Base-by-base conservation (phyloP, 2,888 invertebrate genomes). In the Platynereis dumerilii region DNA sequence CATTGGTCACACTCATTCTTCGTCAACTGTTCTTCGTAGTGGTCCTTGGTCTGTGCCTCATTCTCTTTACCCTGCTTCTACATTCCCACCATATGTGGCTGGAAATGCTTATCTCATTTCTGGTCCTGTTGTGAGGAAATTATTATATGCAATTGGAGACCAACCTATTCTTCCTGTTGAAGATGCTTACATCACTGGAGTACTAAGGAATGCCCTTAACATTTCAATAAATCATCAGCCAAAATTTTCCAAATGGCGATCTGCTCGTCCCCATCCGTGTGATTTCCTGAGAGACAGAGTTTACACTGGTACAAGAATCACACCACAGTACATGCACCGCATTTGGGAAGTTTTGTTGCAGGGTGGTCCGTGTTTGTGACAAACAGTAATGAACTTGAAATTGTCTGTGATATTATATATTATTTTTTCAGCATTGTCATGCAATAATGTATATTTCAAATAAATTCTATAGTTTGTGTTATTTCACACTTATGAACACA, bases 171-270 rank as follows among this genome's bases (percentile, higher is more conserved):
- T 77, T 12, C 70, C 72, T 1, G 72, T 77, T 27, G 78, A 78
- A 60, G 78, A 79, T 53, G 78, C 73, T 3, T 76, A 73, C 54
- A 69, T 78, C 7, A 77, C 78, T 2, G 78, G 78, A 1, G 67
- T 75, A 29, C 67, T 78, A 15, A 68, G 74, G 0, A 71, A 70
- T 58, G 58, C 72, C 2, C 63, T 57, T 2, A 52, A 56, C n/a
- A 44, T 34, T 2, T 7, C 34, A 7, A 34, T 34, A 5, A 34
- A 7, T 12, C 34, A 34, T 34, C 34, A 12, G 12, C 12, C 34
- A 12, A 12, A 12, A 12, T 34, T 34, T 12, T 5, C 34, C 12
- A 34, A 34, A 34, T 34, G 34, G 34, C 34, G 34, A 34, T 34
- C 34, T 5, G 34, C 34, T 5, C 34, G 34, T 26, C 61, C 61